Conservation (phyloP, 2,113 vertebrate genomes). For the Onychorhynchus coronatus region DNA sequence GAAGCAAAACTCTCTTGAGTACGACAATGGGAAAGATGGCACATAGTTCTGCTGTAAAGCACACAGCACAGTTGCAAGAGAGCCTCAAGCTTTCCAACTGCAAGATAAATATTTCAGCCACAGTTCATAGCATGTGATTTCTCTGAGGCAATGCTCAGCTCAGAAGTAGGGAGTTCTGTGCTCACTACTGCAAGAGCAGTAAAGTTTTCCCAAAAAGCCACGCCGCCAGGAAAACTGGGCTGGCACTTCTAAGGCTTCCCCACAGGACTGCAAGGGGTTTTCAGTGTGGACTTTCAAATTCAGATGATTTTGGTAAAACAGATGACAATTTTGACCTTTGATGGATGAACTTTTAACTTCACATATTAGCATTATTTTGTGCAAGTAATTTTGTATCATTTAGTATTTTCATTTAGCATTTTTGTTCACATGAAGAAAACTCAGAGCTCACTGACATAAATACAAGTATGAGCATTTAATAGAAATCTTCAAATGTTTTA, state of each 20-base stretch:
- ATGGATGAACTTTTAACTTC: not conserved
- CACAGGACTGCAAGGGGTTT: not conserved
- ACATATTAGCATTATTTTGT: not conserved
- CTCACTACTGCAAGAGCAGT: not conserved
- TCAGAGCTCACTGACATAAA: not conserved
- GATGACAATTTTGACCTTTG: not conserved
- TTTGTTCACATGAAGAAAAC: not conserved
- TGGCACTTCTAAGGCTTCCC: not conserved
- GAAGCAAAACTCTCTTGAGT: slow-evolving; percentile 8
- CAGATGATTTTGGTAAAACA: not conserved
- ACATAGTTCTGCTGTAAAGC: not conserved
- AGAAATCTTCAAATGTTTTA: not conserved
- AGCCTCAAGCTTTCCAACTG: not conserved
- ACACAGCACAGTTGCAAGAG: not conserved
- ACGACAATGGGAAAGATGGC: not conserved
- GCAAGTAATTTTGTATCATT: not conserved
- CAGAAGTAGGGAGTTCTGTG: not conserved
- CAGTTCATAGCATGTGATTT: not conserved
- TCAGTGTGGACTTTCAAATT: not conserved
- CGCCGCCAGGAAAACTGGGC: not conserved
- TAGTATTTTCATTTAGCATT: not conserved
- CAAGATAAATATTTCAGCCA: not conserved
- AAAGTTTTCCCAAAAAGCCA: not conserved
- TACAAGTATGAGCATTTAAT: not conserved
- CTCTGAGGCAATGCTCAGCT: not conserved